These are phyloP conservation scores for Seriola rivoliana DNA, from an alignment of 2,113 vertebrate genomes.

Conservation along the genomic window DNA sequence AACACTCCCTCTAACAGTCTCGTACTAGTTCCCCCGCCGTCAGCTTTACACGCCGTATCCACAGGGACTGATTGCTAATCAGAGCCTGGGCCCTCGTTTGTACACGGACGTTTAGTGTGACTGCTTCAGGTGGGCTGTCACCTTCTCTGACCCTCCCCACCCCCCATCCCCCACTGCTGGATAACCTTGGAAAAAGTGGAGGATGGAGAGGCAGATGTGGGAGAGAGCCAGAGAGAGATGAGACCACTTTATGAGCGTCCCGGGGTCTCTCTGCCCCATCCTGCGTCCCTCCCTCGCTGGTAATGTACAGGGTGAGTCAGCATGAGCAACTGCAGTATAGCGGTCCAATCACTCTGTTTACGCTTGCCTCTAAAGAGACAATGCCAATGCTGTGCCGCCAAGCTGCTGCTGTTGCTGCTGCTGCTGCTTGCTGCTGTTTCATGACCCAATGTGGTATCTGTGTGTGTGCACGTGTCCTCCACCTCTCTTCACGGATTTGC, in stretches of 20 bases:
- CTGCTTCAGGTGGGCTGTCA: constrained; percentile 51
- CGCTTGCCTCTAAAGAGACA: constrained; percentile 51
- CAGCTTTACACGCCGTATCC: constrained; percentile 31
- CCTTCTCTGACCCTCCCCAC: constrained; percentile 39
- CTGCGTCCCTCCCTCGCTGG: constrained; percentile 38
- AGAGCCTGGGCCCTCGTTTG: constrained; percentile 44
- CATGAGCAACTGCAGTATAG: constrained; percentile 70
- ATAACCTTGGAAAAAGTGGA: constrained; percentile 69
- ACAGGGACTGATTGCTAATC: constrained; percentile 66
- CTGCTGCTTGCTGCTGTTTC: constrained; percentile 39
- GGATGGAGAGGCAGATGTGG: constrained; percentile 19
- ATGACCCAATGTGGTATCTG: constrained; percentile 28
- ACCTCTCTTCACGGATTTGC: constrained; percentile 25
- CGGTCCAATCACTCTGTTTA: constrained; percentile 70
- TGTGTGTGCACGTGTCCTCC: constrained; percentile 31
- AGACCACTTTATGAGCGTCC: constrained; percentile 43
- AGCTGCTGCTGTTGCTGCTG: constrained; percentile 41
- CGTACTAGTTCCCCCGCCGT: constrained; percentile 19
- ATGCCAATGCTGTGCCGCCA: constrained; percentile 25
- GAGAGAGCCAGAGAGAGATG: constrained; percentile 21
- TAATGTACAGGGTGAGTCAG: constrained; percentile 81
- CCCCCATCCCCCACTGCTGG: constrained; percentile 15
- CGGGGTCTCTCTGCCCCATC: constrained; percentile 25
- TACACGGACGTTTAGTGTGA: constrained; percentile 27
- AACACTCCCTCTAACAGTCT: constrained; percentile 59